Evolutionary conservation across 2,888 invertebrate genomes (phyloP).

Genomic region (Drosophila subsilvestris): DNA sequence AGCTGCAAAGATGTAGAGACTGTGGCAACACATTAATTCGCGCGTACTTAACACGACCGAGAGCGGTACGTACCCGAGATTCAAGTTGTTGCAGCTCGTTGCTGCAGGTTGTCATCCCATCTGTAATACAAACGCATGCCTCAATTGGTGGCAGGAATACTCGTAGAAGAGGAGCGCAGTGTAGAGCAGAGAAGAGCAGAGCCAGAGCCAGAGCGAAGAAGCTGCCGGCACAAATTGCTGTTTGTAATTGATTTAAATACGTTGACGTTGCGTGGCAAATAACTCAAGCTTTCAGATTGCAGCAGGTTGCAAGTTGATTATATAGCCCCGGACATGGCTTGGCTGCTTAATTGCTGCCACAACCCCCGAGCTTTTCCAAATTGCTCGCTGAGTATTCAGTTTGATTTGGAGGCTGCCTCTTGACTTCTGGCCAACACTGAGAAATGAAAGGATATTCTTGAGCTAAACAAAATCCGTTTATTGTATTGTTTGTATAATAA

Average conservation of each 20-base stretch:
- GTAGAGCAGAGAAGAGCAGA: conserved; percentile 4
- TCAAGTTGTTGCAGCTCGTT: conserved; percentile 18
- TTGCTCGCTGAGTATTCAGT: conserved; percentile 7
- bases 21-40: conserved; percentile 76
- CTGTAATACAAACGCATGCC: conserved; percentile 76
- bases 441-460: neutral
- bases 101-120: conserved; percentile 54
- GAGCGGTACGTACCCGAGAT: conserved; percentile 31
- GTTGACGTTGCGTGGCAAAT: conserved; percentile 80
- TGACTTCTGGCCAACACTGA: conserved; percentile 3
- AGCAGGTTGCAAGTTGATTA: conserved; percentile 43
- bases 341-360: conserved; percentile 44
- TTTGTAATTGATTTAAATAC: conserved; percentile 82
- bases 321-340: conserved; percentile 57
- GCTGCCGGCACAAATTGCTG: conserved; percentile 71
- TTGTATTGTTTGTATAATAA: neutral
- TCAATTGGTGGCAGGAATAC: conserved; percentile 47
- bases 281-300: conserved; percentile 57
- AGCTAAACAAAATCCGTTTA: neutral
- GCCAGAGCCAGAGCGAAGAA: conserved; percentile 3
- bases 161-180: neutral
- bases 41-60: conserved; percentile 75
- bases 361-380: conserved; percentile 56
- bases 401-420: conserved; percentile 8
- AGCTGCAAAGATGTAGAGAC: conserved; percentile 72